Evolutionary conservation across 1,140 invertebrate genomes (phyloP), one percentile per base, ranked within the genome.

Genomic region (Caenorhabditis inopinata): DNA sequence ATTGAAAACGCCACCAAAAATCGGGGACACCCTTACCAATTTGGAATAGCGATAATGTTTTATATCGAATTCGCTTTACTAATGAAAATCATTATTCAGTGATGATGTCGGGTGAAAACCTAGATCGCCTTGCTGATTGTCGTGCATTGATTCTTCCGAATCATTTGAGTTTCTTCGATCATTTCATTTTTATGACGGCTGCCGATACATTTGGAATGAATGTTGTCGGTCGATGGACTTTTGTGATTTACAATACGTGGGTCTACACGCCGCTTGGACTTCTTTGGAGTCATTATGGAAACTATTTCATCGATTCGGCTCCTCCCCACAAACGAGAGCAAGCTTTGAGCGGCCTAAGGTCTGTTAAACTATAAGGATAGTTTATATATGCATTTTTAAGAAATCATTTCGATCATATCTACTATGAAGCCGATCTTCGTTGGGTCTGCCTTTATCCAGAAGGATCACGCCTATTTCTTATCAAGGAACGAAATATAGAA

Each of bases 221-320:
- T 68, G 58, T 32, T 38, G 58, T 68, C 38, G 58, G 58, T 29
- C 11, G 58, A 38, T 68, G 58, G 58, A 68, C 38, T 9, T 68
- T 68, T 21, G 58, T 68, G 32, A 68, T 68, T 42, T 68, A 68
- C 25, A 68, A 68, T n/a, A 68, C 38, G 58, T 68, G 58, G 58
- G 38, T 68, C 4, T 68, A 68, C n/a, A 68, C 32, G 35, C 58
- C 58, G 23, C 58, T 68, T 42, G 58, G 58, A 68, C 38, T 29
- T 29, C 32, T 68, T 18, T 68, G 58, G 58, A 68, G 58, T 68
- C 35, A 32, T 42, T 68, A 68, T 42, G 58, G 58, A 18, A 68
- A 68, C n/a, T 68, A 68, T 38, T 68, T 68, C 12, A 68, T 68
- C 12, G 58, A 68, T 68, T 68, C 58, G 35, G 58, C 38, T 16